Evolutionary conservation across 2,888 invertebrate species (phyloP).

Genomic region (Drosophila suboccidentalis): DNA sequence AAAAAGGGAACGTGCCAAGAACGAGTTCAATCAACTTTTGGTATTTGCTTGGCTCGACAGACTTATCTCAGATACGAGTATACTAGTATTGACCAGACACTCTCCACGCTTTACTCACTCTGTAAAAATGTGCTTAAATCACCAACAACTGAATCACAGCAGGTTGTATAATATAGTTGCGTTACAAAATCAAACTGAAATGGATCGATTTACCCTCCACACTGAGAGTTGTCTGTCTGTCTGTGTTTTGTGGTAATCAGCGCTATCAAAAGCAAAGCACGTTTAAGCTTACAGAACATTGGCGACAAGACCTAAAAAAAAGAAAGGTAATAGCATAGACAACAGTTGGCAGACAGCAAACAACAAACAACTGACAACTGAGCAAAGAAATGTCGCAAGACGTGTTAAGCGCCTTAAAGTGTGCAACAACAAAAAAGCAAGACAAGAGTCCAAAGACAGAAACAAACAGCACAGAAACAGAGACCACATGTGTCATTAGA

Average conservation of each 20-base stretch:
- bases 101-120: not conserved
- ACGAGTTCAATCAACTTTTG: constrained; percentile 18
- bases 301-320: constrained; percentile 37
- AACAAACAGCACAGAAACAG: constrained; percentile 14
- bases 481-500: constrained; percentile 64
- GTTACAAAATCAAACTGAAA: constrained; percentile 34
- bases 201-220: constrained; percentile 46
- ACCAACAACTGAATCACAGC: constrained; percentile 13
- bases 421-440: constrained; percentile 37
- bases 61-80: not conserved
- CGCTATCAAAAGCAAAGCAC: constrained; percentile 68
- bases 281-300: constrained; percentile 52
- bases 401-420: constrained; percentile 71
- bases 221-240: constrained; percentile 1
- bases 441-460: constrained; percentile 21
- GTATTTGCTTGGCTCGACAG: constrained; percentile 4
- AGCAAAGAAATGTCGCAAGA: constrained; percentile 50
- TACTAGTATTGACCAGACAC: constrained; percentile 8
- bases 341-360: constrained; percentile 1
- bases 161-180: constrained; percentile 7
- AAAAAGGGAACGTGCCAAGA: not conserved
- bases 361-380: constrained; percentile 17
- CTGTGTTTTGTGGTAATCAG: constrained; percentile 54
- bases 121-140: constrained; percentile 5
- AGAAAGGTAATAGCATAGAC: constrained; percentile 10